Evolutionary conservation across 2,888 invertebrate genomes (phyloP).

Genomic region (Mythimna loreyi): DNA sequence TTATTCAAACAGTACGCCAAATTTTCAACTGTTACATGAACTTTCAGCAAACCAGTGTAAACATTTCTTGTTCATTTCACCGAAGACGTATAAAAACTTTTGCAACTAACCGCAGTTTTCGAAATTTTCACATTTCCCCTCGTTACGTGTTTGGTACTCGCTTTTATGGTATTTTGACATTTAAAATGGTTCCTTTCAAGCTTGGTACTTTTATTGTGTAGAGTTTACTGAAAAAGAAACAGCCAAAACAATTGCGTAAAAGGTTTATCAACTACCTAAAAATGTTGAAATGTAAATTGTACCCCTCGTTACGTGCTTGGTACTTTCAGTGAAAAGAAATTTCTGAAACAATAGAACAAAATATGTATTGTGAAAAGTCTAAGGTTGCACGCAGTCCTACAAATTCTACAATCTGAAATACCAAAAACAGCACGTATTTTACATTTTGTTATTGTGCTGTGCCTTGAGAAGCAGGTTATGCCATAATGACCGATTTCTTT

Average conservation of each 20-base stretch:
- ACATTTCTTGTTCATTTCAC: conserved; percentile 16
- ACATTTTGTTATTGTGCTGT: neutral
- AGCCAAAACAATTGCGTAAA: neutral
- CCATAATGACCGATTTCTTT: neutral
- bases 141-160: neutral
- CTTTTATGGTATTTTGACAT: neutral
- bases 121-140: neutral
- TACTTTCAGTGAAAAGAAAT: neutral
- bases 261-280: neutral
- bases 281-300: neutral
- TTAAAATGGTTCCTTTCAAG: neutral
- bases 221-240: neutral
- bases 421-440: neutral
- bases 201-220: neutral
- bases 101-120: neutral
- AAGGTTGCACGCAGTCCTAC: neutral
- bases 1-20: neutral
- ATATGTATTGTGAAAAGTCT: neutral
- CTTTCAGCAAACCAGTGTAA: neutral
- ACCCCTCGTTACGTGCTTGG: neutral
- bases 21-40: neutral
- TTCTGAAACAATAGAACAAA: neutral
- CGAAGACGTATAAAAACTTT: conserved; percentile 2
- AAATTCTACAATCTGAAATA: neutral
- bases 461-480: neutral